Conservation (phyloP, 2,797 vertebrate genomes). For the Saxicola maurus region DNA sequence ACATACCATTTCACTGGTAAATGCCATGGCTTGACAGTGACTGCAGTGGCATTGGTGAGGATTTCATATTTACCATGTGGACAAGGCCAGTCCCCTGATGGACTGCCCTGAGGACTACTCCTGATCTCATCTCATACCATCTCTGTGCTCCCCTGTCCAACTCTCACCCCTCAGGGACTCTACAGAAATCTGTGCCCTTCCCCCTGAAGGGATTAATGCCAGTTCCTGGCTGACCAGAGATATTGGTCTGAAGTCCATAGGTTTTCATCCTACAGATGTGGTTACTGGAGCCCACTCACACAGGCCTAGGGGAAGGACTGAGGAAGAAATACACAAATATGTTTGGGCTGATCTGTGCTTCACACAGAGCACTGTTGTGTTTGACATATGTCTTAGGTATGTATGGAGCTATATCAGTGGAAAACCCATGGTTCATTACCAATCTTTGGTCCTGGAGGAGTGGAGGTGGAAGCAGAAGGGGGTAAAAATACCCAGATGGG, state of each 20-base stretch:
- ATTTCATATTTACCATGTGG: rapidly evolving
- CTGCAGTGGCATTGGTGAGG: rapidly evolving
- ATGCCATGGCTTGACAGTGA: rapidly evolving
- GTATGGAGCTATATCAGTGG: neutral
- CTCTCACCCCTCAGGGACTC: neutral
- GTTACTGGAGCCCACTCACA: neutral
- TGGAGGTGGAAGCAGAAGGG: neutral
- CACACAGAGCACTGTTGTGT: neutral
- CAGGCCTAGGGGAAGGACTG: neutral
- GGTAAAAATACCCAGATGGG: neutral
- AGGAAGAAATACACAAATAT: neutral
- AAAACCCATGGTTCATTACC: neutral
- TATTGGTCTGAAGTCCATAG: neutral
- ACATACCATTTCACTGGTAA: neutral
- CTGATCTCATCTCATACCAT: neutral
- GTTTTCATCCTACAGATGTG: neutral
- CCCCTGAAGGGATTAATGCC: neutral
- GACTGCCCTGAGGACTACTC: neutral
- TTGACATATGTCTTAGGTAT: neutral
- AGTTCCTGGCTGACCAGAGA: neutral
- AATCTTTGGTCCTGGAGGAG: neutral
- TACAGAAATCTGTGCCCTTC: neutral
- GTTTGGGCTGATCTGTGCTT: neutral
- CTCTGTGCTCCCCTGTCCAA: neutral
- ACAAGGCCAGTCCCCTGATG: neutral